Evolutionary conservation across 2,797 vertebrate genomes (phyloP).

Genomic region (Gastrophryne carolinensis): DNA sequence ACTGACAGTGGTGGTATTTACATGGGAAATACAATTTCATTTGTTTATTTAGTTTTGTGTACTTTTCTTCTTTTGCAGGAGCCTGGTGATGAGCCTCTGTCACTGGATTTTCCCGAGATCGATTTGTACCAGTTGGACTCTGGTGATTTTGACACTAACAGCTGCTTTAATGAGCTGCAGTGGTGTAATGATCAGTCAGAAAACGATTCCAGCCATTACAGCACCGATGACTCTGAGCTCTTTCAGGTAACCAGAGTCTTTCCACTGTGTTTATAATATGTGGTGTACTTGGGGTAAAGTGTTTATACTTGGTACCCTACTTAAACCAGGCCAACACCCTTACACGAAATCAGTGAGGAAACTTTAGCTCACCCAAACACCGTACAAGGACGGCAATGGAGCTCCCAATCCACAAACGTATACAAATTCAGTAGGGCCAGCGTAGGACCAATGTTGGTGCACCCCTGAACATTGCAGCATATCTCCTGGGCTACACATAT

Average conservation of each 20-base stretch:
- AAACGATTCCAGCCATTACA: conserved; percentile 83
- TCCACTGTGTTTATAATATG: neutral
- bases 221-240: conserved; percentile 82
- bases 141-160: conserved; percentile 89
- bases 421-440: no score
- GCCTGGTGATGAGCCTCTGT: conserved; percentile 87
- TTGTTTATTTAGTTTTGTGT: neutral
- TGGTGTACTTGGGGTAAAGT: neutral
- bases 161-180: conserved; percentile 90
- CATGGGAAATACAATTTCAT: no score
- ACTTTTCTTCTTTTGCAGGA: conserved; percentile 58
- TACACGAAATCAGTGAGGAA: no score
- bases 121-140: conserved; percentile 96
- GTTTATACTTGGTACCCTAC: neutral
- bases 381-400: no score
- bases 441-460: no score
- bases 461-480: no score
- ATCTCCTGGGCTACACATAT: no score
- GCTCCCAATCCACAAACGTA: no score
- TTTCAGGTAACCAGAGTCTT: conserved; percentile 79
- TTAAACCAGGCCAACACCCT: no score
- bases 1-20: no score
- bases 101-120: conserved; percentile 92
- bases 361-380: no score
- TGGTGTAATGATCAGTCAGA: conserved; percentile 88